A percentile compares a stretch with the other conserved stretches of the same genome.
Evolutionary conservation across 2,113 vertebrate genomes (phyloP).

Genomic region (Microcebus jonahi): DNA sequence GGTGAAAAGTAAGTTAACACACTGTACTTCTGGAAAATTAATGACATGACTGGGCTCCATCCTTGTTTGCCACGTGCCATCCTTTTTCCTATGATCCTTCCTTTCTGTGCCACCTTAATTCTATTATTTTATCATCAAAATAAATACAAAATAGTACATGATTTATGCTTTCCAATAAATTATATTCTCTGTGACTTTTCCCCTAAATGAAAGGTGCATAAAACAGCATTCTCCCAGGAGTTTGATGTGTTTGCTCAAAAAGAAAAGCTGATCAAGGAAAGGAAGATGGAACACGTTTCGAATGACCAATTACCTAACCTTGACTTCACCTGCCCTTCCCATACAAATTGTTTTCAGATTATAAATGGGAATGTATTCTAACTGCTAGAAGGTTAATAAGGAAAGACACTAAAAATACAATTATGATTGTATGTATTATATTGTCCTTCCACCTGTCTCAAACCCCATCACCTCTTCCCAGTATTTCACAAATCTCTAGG

Average conservation of each 20-base stretch:
- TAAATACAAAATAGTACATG: background rate
- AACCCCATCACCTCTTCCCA: background rate
- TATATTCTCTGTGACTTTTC: background rate
- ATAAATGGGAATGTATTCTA: background rate
- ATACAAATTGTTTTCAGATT: background rate
- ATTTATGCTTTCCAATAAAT: slow-evolving; percentile 10
- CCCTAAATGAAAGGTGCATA: background rate
- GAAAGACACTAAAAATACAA: slow-evolving; percentile 25
- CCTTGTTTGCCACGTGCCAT: background rate
- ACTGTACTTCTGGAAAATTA: background rate
- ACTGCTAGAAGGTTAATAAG: background rate
- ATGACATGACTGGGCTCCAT: background rate
- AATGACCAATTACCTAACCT: background rate
- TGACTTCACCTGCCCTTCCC: background rate
- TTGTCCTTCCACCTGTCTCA: background rate
- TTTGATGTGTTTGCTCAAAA: background rate
- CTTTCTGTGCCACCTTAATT: background rate
- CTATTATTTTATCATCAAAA: background rate
- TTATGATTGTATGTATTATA: background rate
- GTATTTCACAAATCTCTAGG: background rate
- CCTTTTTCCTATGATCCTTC: background rate
- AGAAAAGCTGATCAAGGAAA: background rate
- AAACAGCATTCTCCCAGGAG: background rate
- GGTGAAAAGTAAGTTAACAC: slow-evolving; percentile 88
- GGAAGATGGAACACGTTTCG: background rate